A percentile compares a stretch with the other conserved stretches of the same genome.
Evolutionary conservation across 2,888 invertebrate species (phyloP).

Genomic region (Dysmachus trigonus): DNA sequence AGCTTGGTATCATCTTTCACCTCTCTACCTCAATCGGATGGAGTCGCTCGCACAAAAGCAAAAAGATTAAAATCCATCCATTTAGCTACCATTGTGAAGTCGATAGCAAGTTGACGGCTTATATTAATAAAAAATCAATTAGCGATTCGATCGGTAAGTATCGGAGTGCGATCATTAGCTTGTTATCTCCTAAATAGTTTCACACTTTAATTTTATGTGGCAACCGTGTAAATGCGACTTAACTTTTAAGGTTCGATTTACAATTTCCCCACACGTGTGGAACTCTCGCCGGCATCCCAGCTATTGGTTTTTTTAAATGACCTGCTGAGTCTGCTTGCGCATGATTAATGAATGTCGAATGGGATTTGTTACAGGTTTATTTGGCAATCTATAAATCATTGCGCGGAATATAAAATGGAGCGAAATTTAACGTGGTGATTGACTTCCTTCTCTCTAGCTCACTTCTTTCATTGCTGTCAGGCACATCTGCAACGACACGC

Average conservation of each 20-base stretch:
- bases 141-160: slow-evolving; percentile 3
- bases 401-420: not conserved
- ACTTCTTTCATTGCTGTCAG: not conserved
- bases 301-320: not conserved
- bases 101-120: not conserved
- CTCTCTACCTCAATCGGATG: not conserved
- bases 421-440: not conserved
- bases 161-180: slow-evolving; percentile 4
- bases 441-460: not conserved
- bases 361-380: not conserved
- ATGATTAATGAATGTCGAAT: not conserved
- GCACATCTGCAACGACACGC: not conserved
- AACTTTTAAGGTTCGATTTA: not conserved
- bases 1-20: not conserved
- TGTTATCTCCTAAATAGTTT: slow-evolving; percentile 12
- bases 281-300: not conserved
- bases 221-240: not conserved
- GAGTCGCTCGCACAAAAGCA: not conserved
- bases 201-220: slow-evolving; percentile 28
- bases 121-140: slow-evolving; percentile 28
- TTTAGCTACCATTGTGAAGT: slow-evolving; percentile 17
- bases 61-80: not conserved
- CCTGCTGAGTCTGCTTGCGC: not conserved
- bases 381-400: not conserved
- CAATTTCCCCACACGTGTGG: not conserved